Conservation (phyloP, 2,113 vertebrate species). For the Cercopithecus mona region DNA sequence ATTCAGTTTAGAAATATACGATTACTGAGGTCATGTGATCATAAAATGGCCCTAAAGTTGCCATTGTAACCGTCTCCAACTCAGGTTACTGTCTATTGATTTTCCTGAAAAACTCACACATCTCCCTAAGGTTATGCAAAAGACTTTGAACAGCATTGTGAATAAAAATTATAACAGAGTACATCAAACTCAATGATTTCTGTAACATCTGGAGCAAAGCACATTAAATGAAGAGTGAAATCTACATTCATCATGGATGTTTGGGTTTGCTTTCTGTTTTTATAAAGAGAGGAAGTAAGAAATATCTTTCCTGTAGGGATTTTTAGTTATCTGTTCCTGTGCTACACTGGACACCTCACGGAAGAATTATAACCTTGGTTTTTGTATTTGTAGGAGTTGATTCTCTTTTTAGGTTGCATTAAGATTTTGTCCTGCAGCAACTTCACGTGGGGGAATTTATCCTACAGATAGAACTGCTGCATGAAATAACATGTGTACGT, state of each 20-base stretch:
- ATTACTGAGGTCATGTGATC: neutral
- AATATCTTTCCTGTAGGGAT: slow-evolving; percentile 27
- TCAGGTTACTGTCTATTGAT: neutral
- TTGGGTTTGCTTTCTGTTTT: slow-evolving; percentile 64
- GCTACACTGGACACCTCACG: slow-evolving; percentile 18
- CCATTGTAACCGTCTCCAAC: neutral
- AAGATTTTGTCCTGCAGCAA: slow-evolving; percentile 32
- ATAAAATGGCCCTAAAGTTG: neutral
- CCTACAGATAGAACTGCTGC: neutral
- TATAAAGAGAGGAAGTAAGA: slow-evolving; percentile 53
- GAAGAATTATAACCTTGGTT: slow-evolving; percentile 13
- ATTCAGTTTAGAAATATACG: neutral
- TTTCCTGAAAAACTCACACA: neutral
- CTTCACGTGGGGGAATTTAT: slow-evolving; percentile 47
- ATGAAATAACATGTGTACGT: neutral
- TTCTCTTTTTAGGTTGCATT: slow-evolving; percentile 39
- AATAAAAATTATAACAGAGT: slow-evolving; percentile 37
- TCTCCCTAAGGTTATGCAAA: slow-evolving; percentile 32
- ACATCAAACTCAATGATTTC: slow-evolving; percentile 44
- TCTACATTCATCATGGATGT: slow-evolving; percentile 29
- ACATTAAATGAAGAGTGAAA: slow-evolving; percentile 36
- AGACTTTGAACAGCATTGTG: slow-evolving; percentile 21
- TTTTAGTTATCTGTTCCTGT: slow-evolving; percentile 55
- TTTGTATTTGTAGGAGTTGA: neutral
- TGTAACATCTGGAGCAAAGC: slow-evolving; percentile 69